These are phyloP conservation scores for Rhizoglyphus robini DNA, from an alignment of 1,140 invertebrate species.

Conservation along the genomic window DNA sequence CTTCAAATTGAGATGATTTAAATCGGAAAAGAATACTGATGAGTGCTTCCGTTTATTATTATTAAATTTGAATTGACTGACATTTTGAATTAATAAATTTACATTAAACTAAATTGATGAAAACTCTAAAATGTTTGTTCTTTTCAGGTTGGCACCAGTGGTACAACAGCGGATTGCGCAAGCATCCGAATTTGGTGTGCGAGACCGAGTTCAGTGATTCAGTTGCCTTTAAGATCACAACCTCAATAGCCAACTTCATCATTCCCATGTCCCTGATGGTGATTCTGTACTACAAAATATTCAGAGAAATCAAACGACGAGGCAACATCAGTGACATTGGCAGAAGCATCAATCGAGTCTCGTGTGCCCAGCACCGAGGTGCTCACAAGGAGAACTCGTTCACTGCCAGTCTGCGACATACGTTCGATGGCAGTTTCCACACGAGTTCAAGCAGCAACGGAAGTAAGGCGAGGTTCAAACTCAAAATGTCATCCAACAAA, in stretches of 20 bases:
- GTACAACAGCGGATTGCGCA: conserved; percentile 24
- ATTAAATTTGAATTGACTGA: no score
- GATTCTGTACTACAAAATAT: conserved; percentile 40
- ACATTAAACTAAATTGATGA: no score
- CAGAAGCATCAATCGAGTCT: background rate
- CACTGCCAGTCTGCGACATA: no score
- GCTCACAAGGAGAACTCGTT: background rate
- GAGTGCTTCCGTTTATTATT: no score
- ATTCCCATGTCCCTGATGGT: conserved; percentile 43
- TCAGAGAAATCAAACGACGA: conserved; percentile 39
- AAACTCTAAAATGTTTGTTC: no score
- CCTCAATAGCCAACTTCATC: conserved; percentile 44
- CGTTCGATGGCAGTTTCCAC: background rate
- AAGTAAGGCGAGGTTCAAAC: background rate
- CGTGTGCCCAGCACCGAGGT: background rate
- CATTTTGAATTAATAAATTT: no score
- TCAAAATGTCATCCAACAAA: no score
- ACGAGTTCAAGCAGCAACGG: background rate
- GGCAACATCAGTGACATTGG: conserved; percentile 34
- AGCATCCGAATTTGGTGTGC: conserved; percentile 28
- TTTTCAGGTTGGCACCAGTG: conserved; percentile 34
- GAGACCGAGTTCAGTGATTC: conserved; percentile 42
- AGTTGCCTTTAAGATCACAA: conserved; percentile 39
- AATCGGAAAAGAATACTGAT: no score
- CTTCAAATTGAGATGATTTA: no score